phyloP scores from a whole-genome alignment of 2,113 vertebrate genomes.

The Girardinichthys multiradiatus region DNA sequence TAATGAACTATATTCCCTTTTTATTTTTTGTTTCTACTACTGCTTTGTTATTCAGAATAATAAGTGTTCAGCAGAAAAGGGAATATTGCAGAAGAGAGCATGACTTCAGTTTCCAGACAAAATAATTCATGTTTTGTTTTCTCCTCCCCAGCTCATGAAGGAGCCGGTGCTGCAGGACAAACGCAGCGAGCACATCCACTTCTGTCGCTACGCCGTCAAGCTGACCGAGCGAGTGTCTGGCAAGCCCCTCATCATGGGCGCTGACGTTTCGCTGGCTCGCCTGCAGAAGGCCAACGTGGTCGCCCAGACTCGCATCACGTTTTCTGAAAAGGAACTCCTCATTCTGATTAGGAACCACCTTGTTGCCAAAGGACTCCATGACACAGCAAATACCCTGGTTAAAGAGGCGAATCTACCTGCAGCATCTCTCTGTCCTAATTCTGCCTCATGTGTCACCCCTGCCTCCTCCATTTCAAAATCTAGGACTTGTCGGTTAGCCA shows the following conservation, averaged over 20 bases:
- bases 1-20: too few species aligned
- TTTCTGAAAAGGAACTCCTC: slow-evolving; percentile 93
- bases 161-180: slow-evolving; percentile 98
- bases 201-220: slow-evolving; percentile 92
- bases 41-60: neutral
- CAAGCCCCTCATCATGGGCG: slow-evolving; percentile 90
- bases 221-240: slow-evolving; percentile 93
- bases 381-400: slow-evolving; percentile 85
- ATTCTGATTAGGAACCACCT: slow-evolving; percentile 95
- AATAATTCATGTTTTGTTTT: neutral
- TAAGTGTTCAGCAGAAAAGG: neutral
- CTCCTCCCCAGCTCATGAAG: slow-evolving; percentile 85
- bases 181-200: slow-evolving; percentile 93
- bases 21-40: neutral
- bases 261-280: slow-evolving; percentile 91
- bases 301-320: slow-evolving; percentile 92
- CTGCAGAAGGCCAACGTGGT: slow-evolving; percentile 94
- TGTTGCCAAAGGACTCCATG: slow-evolving; percentile 89
- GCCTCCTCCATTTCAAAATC: slow-evolving; percentile 69
- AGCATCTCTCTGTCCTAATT: slow-evolving; percentile 78
- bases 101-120: neutral
- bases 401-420: slow-evolving; percentile 89
- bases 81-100: neutral
- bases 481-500: slow-evolving; percentile 87
- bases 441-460: slow-evolving; percentile 62